These are phyloP conservation scores for Arrhopalites spinosus DNA, from an alignment of 2,888 invertebrate genomes.

Conservation along the genomic window DNA sequence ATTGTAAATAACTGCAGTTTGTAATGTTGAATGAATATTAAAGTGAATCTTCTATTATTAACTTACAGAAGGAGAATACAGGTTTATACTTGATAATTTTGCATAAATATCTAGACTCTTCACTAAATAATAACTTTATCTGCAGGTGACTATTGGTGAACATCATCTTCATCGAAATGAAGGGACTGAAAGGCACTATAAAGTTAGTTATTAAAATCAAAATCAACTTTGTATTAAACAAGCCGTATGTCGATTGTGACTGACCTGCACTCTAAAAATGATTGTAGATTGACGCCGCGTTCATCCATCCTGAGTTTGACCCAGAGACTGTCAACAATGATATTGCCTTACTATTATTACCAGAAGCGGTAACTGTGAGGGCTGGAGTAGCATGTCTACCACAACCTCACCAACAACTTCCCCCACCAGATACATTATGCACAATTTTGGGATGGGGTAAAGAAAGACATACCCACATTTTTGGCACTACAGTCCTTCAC, in stretches of 20 bases:
- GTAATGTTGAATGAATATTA: too few species aligned
- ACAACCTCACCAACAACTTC: slow-evolving; percentile 68
- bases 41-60: too few species aligned
- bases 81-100: too few species aligned
- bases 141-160: slow-evolving; percentile 78
- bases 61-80: too few species aligned
- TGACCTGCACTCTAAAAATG: slow-evolving; percentile 74
- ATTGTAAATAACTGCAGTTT: too few species aligned
- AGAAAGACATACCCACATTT: slow-evolving; percentile 72
- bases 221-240: too few species aligned
- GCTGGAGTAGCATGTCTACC: slow-evolving; percentile 81
- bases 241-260: too few species aligned
- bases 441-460: slow-evolving; percentile 95
- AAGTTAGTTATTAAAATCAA: too few species aligned
- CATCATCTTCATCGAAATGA: slow-evolving; percentile 77
- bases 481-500: slow-evolving; percentile 81
- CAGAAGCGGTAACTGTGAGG: slow-evolving; percentile 59
- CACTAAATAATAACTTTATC: too few species aligned
- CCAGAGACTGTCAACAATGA: slow-evolving; percentile 90
- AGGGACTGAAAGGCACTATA: slow-evolving; percentile 77
- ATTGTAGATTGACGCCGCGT: slow-evolving; percentile 67
- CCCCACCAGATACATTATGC: slow-evolving; percentile 70
- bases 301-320: slow-evolving; percentile 84
- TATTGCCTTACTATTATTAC: slow-evolving; percentile 79
- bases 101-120: too few species aligned